Percentiles rank a stretch among this genome's conserved stretches.
Conservation (phyloP, 1,140 invertebrate genomes). For the Drosophila mauritiana region DNA sequence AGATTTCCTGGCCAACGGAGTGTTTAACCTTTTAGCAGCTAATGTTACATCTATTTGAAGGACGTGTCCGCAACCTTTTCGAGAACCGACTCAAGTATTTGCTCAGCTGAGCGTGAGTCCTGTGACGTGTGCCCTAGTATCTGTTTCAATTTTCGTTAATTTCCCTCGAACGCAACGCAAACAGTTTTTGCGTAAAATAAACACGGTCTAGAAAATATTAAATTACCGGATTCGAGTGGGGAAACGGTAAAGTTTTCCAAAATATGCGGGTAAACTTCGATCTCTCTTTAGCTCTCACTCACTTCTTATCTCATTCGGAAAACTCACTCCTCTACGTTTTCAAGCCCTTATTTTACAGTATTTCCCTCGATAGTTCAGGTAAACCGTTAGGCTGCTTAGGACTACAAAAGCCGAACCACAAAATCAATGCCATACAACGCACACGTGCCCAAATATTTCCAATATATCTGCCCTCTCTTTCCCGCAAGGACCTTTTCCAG, state of each 20-base stretch:
- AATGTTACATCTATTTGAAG: conserved; percentile 64
- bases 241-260: conserved; percentile 57
- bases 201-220: conserved; percentile 70
- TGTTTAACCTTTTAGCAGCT: conserved; percentile 72
- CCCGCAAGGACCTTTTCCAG: conserved; percentile 42
- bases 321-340: conserved; percentile 6
- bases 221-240: conserved; percentile 52
- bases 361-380: conserved; percentile 24
- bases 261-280: conserved; percentile 41
- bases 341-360: not conserved
- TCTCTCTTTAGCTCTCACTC: not conserved
- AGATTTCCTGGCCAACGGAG: not conserved
- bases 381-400: conserved; percentile 55
- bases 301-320: not conserved
- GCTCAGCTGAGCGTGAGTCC: conserved; percentile 62
- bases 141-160: conserved; percentile 64
- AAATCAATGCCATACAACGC: conserved; percentile 53
- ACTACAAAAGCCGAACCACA: conserved; percentile 45
- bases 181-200: conserved; percentile 69
- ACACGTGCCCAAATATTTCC: conserved; percentile 40
- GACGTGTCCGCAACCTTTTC: conserved; percentile 32
- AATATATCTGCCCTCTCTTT: conserved; percentile 2
- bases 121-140: conserved; percentile 58
- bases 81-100: conserved; percentile 60
- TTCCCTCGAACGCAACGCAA: conserved; percentile 52